Conservation (phyloP, 2,113 vertebrate genomes). For the Daubentonia madagascariensis region DNA sequence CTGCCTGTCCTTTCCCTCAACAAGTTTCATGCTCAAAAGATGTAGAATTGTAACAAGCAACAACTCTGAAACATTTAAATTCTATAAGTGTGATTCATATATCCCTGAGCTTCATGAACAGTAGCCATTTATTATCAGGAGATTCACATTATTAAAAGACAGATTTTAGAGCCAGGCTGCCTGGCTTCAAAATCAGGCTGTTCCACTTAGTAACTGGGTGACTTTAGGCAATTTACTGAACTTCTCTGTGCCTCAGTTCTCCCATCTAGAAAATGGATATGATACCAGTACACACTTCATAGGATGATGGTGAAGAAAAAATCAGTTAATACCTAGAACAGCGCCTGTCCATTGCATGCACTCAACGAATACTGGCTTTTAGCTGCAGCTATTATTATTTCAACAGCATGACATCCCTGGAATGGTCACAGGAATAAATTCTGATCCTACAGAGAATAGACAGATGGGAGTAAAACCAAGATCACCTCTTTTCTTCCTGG, state of each 20-base stretch:
- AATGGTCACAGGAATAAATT: background rate
- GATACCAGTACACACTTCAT: fast-evolving
- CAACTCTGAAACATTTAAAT: background rate
- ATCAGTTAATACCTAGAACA: background rate
- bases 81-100: background rate
- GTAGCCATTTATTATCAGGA: background rate
- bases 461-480: background rate
- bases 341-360: background rate
- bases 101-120: background rate
- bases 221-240: background rate
- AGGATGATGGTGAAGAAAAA: background rate
- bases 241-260: background rate
- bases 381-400: background rate
- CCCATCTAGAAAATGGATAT: background rate
- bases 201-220: background rate
- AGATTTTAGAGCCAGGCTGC: background rate
- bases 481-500: background rate
- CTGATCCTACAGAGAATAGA: background rate
- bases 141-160: background rate
- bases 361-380: background rate
- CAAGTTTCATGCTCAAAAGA: background rate
- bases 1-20: background rate
- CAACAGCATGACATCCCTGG: background rate
- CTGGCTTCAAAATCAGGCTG: background rate
- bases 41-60: background rate